These are phyloP conservation scores for Aselliscus stoliczkanus DNA, from an alignment of 2,797 vertebrate species.

Conservation along the genomic window DNA sequence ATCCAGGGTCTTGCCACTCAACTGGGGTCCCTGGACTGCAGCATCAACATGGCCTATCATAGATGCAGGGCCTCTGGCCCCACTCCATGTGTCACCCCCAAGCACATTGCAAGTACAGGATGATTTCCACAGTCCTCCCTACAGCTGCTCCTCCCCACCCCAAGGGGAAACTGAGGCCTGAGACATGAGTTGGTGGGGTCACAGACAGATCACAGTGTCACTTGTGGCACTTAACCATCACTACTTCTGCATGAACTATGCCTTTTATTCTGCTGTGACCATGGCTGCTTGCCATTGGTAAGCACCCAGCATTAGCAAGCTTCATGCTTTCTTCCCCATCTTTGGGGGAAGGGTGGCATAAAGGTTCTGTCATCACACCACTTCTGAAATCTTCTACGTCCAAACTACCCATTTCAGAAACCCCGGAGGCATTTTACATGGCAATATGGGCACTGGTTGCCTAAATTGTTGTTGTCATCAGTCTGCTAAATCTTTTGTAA, in stretches of 20 bases:
- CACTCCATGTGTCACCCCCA: accelerated
- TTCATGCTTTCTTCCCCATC: background rate
- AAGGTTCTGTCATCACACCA: background rate
- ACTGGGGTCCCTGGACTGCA: no score
- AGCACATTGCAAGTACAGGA: background rate
- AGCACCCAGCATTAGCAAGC: no score
- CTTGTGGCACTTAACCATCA: accelerated
- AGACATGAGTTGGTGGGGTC: background rate
- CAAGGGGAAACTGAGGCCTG: background rate
- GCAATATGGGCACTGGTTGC: no score
- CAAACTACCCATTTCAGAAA: background rate
- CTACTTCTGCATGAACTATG: background rate
- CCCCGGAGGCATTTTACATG: no score
- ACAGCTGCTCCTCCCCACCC: background rate
- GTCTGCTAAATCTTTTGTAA: background rate
- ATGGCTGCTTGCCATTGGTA: accelerated
- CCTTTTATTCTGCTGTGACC: no score
- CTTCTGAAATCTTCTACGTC: background rate
- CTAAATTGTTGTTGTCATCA: background rate
- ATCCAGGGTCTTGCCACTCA: background rate
- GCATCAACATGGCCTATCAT: accelerated
- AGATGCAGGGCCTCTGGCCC: background rate
- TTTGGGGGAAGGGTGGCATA: no score
- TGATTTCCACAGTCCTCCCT: no score
- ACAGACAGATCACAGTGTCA: accelerated